Evolutionary conservation across 2,888 invertebrate species (phyloP).

Genomic region (Osmoderma eremita): DNA sequence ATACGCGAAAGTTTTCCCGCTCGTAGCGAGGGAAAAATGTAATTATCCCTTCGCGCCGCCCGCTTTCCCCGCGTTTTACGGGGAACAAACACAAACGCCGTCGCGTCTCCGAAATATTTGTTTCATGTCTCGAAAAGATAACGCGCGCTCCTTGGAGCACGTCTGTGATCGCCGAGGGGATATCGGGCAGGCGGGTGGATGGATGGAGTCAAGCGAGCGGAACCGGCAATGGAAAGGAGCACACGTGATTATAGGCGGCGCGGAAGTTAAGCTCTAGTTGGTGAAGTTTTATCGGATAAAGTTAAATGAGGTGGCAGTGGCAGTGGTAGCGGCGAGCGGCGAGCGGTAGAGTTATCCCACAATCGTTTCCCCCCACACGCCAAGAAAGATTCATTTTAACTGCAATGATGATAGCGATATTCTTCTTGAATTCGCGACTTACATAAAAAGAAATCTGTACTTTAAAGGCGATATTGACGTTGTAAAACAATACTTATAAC

Average conservation of each 20-base stretch:
- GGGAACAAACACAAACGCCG: not conserved
- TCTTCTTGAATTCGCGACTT: too few relatives aligned
- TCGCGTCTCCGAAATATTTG: conserved; percentile 17
- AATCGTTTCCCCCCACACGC: conserved; percentile 27
- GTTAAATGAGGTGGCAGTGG: conserved; percentile 56
- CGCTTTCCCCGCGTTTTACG: not conserved
- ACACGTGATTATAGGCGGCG: not conserved
- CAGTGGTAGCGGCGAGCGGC: conserved; percentile 49
- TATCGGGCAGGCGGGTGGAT: too few relatives aligned
- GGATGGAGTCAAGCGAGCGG: too few relatives aligned
- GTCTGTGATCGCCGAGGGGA: too few relatives aligned
- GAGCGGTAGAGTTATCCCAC: conserved; percentile 39
- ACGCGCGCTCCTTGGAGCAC: not conserved
- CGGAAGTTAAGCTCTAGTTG: conserved; percentile 52
- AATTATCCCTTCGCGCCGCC: not conserved
- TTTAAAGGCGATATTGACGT: too few relatives aligned
- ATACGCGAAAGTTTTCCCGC: not conserved
- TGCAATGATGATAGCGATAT: too few relatives aligned
- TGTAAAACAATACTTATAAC: too few relatives aligned
- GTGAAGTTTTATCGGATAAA: conserved; percentile 56
- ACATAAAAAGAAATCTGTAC: too few relatives aligned
- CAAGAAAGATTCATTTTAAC: too few relatives aligned
- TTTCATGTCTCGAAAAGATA: conserved; percentile 39
- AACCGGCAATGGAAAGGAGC: not conserved
- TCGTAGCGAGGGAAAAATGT: not conserved